These are phyloP conservation scores for Lomographa bimaculata DNA, from an alignment of 2,888 invertebrate genomes.

Conservation along the genomic window DNA sequence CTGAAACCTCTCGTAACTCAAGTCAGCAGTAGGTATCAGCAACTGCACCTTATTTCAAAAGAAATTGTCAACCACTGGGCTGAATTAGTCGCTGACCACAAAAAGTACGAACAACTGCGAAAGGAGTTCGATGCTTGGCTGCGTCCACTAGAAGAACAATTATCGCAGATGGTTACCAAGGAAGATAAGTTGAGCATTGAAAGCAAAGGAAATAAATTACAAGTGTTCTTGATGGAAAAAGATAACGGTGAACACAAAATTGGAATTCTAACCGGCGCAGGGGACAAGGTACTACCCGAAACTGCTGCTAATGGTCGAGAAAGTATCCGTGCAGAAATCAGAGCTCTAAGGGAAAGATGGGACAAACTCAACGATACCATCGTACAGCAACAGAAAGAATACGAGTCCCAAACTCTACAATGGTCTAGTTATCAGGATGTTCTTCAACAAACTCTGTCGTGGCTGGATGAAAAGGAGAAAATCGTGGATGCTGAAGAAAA, in stretches of 20 bases:
- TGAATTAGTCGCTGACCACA: constrained; percentile 92
- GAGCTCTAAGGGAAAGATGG: constrained; percentile 93
- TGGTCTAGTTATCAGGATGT: constrained; percentile 94
- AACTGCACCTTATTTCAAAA: constrained; percentile 91
- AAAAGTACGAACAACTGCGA: constrained; percentile 89
- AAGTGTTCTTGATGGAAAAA: constrained; percentile 89
- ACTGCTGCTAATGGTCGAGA: constrained; percentile 96
- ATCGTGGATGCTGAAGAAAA: constrained; percentile 88
- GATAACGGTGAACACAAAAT: constrained; percentile 93
- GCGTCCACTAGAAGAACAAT: constrained; percentile 87
- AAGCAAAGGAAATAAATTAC: constrained; percentile 87
- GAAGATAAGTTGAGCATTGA: constrained; percentile 87
- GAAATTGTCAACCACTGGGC: constrained; percentile 94
- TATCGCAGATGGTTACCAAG: constrained; percentile 85
- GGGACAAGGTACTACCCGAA: constrained; percentile 95
- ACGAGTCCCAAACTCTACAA: constrained; percentile 92
- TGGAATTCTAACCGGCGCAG: constrained; percentile 88
- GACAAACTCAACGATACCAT: constrained; percentile 93
- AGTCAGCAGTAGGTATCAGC: constrained; percentile 94
- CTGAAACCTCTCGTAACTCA: constrained; percentile 94
- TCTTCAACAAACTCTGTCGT: constrained; percentile 91
- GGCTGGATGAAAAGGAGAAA: constrained; percentile 94
- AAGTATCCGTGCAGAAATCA: constrained; percentile 92
- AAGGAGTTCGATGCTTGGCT: constrained; percentile 91
- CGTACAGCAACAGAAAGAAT: constrained; percentile 91